Percentiles rank a stretch among this genome's conserved stretches.
Evolutionary conservation across 1,140 invertebrate genomes (phyloP).

Genomic region (Drosophila oshimai): DNA sequence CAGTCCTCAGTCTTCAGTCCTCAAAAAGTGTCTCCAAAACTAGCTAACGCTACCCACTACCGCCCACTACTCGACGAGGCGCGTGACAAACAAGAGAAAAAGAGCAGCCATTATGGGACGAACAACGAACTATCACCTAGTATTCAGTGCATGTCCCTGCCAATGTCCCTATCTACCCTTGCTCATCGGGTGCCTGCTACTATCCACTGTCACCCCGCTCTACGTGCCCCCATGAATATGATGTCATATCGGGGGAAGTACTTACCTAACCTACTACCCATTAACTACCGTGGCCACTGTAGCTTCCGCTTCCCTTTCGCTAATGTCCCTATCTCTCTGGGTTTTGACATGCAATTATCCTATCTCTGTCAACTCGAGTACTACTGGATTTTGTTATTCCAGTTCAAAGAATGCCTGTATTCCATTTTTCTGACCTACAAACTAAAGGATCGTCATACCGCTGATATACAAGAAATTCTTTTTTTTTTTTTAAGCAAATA

Average conservation of each 20-base stretch:
- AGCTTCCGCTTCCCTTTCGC: background rate
- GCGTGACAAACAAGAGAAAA: slow-evolving; percentile 46
- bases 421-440: background rate
- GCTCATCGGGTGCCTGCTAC: no score
- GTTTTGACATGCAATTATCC: background rate
- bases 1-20: background rate
- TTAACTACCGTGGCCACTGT: no score
- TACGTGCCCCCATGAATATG: no score
- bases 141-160: background rate
- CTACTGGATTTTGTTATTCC: background rate
- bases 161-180: background rate
- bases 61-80: slow-evolving; percentile 3
- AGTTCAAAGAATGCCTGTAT: no score
- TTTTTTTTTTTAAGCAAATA: no score
- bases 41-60: background rate
- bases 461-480: no score
- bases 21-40: background rate
- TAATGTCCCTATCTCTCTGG: background rate
- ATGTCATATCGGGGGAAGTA: slow-evolving; percentile 1
- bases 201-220: background rate
- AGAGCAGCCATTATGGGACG: background rate
- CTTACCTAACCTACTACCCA: background rate
- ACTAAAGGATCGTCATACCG: no score
- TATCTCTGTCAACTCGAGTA: background rate
- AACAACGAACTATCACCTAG: background rate